Evolutionary conservation across 2,113 vertebrate species (phyloP).

Genomic region (Aphyosemion australe): DNA sequence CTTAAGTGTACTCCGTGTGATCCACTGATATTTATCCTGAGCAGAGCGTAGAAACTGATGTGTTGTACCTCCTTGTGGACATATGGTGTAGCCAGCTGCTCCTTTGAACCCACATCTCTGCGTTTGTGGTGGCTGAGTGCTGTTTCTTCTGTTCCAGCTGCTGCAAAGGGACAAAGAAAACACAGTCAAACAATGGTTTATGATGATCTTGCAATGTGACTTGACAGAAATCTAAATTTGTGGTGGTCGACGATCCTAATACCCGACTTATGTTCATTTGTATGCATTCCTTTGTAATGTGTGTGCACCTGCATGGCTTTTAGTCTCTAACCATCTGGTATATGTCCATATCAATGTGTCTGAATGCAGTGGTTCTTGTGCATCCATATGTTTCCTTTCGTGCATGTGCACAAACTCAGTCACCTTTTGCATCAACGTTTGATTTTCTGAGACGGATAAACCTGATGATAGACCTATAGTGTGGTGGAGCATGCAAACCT

Average conservation of each 20-base stretch:
- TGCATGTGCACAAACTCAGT: constrained; percentile 16
- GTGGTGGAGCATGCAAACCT: too few species aligned
- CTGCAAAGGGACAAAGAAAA: neutral
- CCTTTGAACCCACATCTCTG: constrained; percentile 30
- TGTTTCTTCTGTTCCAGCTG: neutral
- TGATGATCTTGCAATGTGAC: neutral
- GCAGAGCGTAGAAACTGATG: constrained; percentile 3
- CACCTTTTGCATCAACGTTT: constrained; percentile 23
- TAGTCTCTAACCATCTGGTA: constrained; percentile 15
- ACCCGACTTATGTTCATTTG: neutral
- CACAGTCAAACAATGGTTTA: neutral
- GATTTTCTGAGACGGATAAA: constrained; percentile 40
- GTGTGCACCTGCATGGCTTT: constrained; percentile 1
- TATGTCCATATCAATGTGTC: neutral
- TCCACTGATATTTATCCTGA: constrained; percentile 5
- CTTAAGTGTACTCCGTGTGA: neutral
- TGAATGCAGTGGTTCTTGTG: neutral
- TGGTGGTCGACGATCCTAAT: neutral
- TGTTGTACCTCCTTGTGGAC: constrained; percentile 4
- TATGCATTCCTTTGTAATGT: neutral
- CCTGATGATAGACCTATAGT: too few species aligned
- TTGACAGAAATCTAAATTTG: neutral
- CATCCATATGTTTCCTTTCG: constrained; percentile 32
- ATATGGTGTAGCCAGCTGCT: constrained; percentile 38
- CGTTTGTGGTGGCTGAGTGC: neutral